These are phyloP conservation scores for Heliconius ethilla DNA, from an alignment of 2,888 invertebrate genomes.

Conservation along the genomic window DNA sequence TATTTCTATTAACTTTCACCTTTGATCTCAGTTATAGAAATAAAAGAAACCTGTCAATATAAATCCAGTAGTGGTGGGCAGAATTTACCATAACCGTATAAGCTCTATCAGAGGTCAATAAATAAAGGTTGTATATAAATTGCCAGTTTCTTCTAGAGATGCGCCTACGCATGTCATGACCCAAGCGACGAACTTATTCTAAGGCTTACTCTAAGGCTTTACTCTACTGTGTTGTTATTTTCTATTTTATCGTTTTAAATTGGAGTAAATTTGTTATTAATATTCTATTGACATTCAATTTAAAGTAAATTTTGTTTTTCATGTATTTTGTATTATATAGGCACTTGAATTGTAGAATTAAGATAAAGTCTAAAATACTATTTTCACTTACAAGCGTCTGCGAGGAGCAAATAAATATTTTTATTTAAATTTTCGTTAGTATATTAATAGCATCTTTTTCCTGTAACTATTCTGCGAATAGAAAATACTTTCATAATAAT, in stretches of 20 bases:
- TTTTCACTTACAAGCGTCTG: neutral
- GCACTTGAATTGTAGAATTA: neutral
- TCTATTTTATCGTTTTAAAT: neutral
- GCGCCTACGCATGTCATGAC: slow-evolving; percentile 68
- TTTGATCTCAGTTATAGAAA: slow-evolving; percentile 38
- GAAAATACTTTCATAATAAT: neutral
- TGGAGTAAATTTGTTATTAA: neutral
- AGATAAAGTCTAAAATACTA: neutral
- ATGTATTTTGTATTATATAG: neutral
- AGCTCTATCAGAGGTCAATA: slow-evolving; percentile 59
- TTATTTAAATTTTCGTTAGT: too few relatives aligned
- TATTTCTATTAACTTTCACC: slow-evolving; percentile 42
- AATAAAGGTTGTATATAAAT: slow-evolving; percentile 64
- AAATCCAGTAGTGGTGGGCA: slow-evolving; percentile 53
- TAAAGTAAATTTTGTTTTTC: neutral
- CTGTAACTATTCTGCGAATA: neutral
- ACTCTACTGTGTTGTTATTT: neutral
- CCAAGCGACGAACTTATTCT: slow-evolving; percentile 24
- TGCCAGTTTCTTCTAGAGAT: slow-evolving; percentile 52
- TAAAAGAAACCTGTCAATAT: slow-evolving; percentile 39
- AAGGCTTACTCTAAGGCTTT: neutral
- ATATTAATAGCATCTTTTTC: too few relatives aligned
- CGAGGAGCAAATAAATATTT: too few relatives aligned
- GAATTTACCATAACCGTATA: slow-evolving; percentile 56
- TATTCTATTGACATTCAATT: neutral